Conservation (phyloP, 2,888 invertebrate species). For the Standfussiana lucernea region DNA sequence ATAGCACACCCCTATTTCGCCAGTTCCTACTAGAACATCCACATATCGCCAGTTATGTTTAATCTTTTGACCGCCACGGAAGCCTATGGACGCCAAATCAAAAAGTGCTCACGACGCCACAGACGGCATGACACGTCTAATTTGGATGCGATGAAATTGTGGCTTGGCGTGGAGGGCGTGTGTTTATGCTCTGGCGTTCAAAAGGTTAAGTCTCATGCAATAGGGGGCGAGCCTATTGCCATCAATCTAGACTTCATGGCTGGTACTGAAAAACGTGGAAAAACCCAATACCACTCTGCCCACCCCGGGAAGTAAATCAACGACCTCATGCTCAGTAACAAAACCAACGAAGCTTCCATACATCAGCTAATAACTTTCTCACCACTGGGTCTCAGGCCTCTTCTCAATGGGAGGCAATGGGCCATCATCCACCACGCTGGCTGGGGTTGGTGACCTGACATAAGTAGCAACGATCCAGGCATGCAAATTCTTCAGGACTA, state of each 20-base stretch:
- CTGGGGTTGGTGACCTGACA: neutral
- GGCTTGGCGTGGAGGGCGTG: no score
- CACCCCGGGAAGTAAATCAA: neutral
- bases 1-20: no score
- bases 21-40: no score
- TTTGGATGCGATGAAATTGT: no score
- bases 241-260: neutral
- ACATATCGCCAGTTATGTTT: no score
- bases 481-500: constrained; percentile 46
- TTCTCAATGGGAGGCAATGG: neutral
- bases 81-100: no score
- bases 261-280: neutral
- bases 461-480: constrained; percentile 38
- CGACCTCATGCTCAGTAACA: neutral
- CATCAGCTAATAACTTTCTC: neutral
- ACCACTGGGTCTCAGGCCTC: neutral
- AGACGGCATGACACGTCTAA: no score
- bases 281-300: neutral
- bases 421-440: neutral
- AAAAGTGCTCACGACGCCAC: no score
- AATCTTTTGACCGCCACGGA: no score
- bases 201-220: no score
- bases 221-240: neutral
- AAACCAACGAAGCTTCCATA: neutral
- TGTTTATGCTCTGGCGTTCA: no score